Conservation (phyloP, 1,140 invertebrate species). For the Drepana arcuata region DNA sequence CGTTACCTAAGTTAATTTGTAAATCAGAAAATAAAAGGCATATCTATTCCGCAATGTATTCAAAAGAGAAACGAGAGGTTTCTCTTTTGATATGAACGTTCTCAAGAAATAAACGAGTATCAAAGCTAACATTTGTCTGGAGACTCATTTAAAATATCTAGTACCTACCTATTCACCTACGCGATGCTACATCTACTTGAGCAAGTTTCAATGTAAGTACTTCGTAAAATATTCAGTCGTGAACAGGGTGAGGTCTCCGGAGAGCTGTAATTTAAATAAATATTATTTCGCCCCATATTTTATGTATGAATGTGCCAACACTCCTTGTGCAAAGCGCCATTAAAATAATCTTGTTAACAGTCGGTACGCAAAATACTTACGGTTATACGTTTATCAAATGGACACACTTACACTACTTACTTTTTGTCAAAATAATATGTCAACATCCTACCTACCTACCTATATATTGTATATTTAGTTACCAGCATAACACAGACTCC, state of each 20-base stretch:
- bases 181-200: neutral
- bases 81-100: neutral
- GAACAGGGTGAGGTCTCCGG: constrained; percentile 21
- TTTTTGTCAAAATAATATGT: neutral
- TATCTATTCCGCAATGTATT: neutral
- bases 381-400: neutral
- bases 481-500: too few species aligned
- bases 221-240: constrained; percentile 28
- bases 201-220: constrained; percentile 14
- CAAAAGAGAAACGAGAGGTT: neutral
- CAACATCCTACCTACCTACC: neutral
- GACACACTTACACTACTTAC: neutral
- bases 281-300: constrained; percentile 43
- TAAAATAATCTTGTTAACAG: neutral
- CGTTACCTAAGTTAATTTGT: neutral
- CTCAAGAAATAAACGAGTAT: neutral
- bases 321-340: too few species aligned
- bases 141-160: neutral
- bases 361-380: neutral
- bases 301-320: too few species aligned
- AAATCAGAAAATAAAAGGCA: neutral
- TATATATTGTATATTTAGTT: neutral
- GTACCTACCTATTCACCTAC: neutral
- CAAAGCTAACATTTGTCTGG: neutral
- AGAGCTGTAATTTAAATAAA: constrained; percentile 47